Conservation (phyloP, 2,888 invertebrate species). For the Ophion slaviceki region DNA sequence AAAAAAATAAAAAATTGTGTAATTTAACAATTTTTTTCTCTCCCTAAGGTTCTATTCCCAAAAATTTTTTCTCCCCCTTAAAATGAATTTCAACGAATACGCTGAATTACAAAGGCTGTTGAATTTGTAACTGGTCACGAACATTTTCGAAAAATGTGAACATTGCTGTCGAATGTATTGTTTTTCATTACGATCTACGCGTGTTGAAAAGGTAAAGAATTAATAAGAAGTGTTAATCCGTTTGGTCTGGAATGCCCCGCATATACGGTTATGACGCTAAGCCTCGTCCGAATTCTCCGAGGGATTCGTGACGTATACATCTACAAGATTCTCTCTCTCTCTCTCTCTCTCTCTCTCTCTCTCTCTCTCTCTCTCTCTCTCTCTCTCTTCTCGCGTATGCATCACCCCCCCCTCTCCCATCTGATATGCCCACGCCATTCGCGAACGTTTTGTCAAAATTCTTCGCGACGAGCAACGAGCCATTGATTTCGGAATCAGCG, state of each 20-base stretch:
- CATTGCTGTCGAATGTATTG: background rate
- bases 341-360: slow-evolving; percentile 15
- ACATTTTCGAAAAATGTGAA: background rate
- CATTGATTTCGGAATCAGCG: slow-evolving; percentile 65
- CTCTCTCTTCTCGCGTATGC: background rate
- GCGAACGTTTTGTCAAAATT: slow-evolving; percentile 59
- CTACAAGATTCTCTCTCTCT: background rate
- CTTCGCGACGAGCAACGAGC: slow-evolving; percentile 30
- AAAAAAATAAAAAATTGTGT: too few species aligned
- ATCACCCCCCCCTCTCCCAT: background rate
- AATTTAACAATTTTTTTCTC: too few species aligned
- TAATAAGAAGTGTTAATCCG: background rate
- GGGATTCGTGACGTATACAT: slow-evolving; percentile 2
- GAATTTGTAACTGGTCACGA: background rate
- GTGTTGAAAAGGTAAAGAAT: background rate
- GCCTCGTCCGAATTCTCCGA: slow-evolving; percentile 36
- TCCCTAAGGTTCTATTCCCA: too few species aligned
- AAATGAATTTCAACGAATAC: background rate
- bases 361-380: slow-evolving; percentile 10
- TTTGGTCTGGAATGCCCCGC: slow-evolving; percentile 2
- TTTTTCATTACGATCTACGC: background rate
- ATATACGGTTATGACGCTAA: slow-evolving; percentile 10
- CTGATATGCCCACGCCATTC: slow-evolving; percentile 52
- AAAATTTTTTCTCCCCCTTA: too few species aligned
- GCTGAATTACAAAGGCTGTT: background rate